Base-by-base conservation (phyloP, 2,113 vertebrate species). In the Illadopsis cleaveri region DNA sequence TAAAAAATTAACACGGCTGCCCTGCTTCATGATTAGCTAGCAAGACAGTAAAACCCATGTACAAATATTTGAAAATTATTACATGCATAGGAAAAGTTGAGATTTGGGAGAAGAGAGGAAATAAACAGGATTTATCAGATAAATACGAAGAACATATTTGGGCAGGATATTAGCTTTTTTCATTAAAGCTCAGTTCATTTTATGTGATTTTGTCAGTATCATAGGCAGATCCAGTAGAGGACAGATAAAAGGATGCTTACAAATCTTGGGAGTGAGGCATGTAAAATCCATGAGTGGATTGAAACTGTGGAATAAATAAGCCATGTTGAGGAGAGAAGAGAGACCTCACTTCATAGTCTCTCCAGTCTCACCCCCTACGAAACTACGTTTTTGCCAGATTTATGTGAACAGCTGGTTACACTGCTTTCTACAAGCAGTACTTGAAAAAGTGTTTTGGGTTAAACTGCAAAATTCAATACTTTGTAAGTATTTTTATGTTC, bases 331-430 rank as follows among this genome's bases (percentile, higher is more conserved):
- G 10, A 4, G 3, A 86, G 30, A 11, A 93, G 30, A 78, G 22
- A 57, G 13, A 70, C 5, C 17, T 70, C 18, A 4, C 11, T 44
- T 56, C 30, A 35, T 6, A 28, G 15, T 47, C 5, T 71, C 24
- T 56, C 33, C 16, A 50, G 24, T 35, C 12, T n/a, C 11, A 71
- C 7, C 8, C 18, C 4, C 15, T 42, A 25, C 0, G 0, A 37
- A 80, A 72, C 9, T 2, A 14, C 10, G 2, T 25, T 80, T 84
- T 90, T 83, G 14, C 11, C 9, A 79, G n/a, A 78, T 4, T 45
- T 79, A 35, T 6, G 31, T 56, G 48, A 96, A 60, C 20, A 90
- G 53, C 9, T 64, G 21, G 15, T 68, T 10, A 15, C 35, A 38
- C 40, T 80, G 44, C 10, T 88, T 60, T 68, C 33, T 61, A 48